phyloP scores from a whole-genome alignment of 2,888 invertebrate species.

The Lasioglossum vierecki region DNA sequence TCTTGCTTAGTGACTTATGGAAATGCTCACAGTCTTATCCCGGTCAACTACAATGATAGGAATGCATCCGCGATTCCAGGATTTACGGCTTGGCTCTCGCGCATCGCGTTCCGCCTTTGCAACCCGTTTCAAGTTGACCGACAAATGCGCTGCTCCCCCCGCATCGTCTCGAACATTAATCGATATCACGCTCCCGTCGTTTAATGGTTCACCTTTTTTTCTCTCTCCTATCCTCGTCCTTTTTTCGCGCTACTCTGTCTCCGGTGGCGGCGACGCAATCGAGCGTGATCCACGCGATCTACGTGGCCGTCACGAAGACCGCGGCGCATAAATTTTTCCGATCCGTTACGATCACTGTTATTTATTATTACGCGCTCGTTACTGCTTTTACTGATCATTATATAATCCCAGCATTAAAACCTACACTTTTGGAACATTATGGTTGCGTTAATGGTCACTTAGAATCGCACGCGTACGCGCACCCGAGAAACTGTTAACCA shows the following conservation, averaged over 20 bases:
- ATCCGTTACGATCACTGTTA: not conserved
- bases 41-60: constrained; percentile 53
- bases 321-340: constrained; percentile 11
- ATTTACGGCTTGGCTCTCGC: constrained; percentile 38
- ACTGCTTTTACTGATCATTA: not conserved
- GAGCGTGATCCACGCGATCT: constrained; percentile 17
- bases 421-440: constrained; percentile 2
- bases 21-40: constrained; percentile 60
- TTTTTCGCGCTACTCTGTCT: not conserved
- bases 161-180: constrained; percentile 19
- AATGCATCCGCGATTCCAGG: constrained; percentile 60
- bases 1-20: constrained; percentile 63
- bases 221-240: not conserved
- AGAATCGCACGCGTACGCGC: not conserved
- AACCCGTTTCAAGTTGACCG: constrained; percentile 52
- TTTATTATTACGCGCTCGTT: not conserved
- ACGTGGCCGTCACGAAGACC: constrained; percentile 7
- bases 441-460: constrained; percentile 19
- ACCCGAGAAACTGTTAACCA: constrained; percentile 32
- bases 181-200: constrained; percentile 21
- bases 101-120: constrained; percentile 44
- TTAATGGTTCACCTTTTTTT: constrained; percentile 9
- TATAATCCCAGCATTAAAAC: not conserved
- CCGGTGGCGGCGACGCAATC: not conserved
- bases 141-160: constrained; percentile 21